Percentiles rank a stretch among this genome's conserved stretches.
Conservation (phyloP, 1,140 invertebrate species). For the Dinothrombium tinctorium region DNA sequence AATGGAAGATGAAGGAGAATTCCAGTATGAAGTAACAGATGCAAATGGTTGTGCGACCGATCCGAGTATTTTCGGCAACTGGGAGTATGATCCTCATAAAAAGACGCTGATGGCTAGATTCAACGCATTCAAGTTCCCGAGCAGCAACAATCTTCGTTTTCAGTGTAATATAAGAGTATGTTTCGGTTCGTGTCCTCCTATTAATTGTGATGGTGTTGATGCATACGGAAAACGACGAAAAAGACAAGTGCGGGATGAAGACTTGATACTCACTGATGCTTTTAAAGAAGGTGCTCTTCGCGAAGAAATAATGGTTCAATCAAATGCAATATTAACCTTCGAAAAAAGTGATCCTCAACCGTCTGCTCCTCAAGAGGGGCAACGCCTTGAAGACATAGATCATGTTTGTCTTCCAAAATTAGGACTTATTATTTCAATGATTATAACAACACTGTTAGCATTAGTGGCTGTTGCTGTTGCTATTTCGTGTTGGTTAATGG, state of each 20-base stretch:
- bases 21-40: slow-evolving; percentile 75
- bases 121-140: slow-evolving; percentile 82
- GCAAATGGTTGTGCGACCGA: slow-evolving; percentile 80
- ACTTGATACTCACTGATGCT: slow-evolving; percentile 11
- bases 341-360: slow-evolving; percentile 48
- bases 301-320: slow-evolving; percentile 75
- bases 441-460: slow-evolving; percentile 67
- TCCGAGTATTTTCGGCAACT: slow-evolving; percentile 71
- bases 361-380: slow-evolving; percentile 34
- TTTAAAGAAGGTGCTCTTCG: slow-evolving; percentile 49
- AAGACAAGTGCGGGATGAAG: slow-evolving; percentile 21
- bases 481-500: slow-evolving; percentile 81
- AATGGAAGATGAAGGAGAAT: slow-evolving; percentile 56
- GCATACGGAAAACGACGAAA: slow-evolving; percentile 55
- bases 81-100: slow-evolving; percentile 59
- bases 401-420: slow-evolving; percentile 81
- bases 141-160: slow-evolving; percentile 78
- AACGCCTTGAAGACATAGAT: slow-evolving; percentile 37
- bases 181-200: slow-evolving; percentile 80
- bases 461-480: slow-evolving; percentile 76
- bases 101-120: slow-evolving; percentile 60
- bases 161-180: slow-evolving; percentile 85
- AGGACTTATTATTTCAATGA: slow-evolving; percentile 67
- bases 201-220: slow-evolving; percentile 70
- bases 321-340: slow-evolving; percentile 67